Evolutionary conservation across 1,140 invertebrate species (phyloP).

Genomic region (Drosophila ogumai): DNA sequence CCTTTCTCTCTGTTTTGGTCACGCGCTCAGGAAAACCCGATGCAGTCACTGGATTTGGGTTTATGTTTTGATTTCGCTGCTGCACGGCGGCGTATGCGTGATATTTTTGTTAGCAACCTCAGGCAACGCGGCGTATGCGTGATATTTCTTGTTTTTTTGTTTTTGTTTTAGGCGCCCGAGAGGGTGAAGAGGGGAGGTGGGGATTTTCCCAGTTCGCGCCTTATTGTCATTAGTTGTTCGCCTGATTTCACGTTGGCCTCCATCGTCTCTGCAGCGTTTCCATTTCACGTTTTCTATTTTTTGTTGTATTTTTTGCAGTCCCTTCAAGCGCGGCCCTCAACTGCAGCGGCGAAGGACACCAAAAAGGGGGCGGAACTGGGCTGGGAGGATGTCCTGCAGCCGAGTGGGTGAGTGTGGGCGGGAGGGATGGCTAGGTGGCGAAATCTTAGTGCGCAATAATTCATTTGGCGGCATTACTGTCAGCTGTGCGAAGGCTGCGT

Average conservation of each 20-base stretch:
- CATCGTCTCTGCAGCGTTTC: conserved; percentile 53
- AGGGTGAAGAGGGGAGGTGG: background rate
- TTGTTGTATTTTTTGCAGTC: conserved; percentile 6
- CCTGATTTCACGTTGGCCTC: conserved; percentile 53
- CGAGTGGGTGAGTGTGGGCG: conserved; percentile 9
- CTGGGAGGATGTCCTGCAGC: conserved; percentile 19
- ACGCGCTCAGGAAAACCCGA: conserved; percentile 69
- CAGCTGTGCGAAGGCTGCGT: conserved; percentile 45
- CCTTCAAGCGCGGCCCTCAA: conserved; percentile 56
- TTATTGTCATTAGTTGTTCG: conserved; percentile 64
- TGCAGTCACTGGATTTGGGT: conserved; percentile 59
- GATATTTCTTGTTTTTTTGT: conserved; percentile 33
- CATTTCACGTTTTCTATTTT: conserved; percentile 13
- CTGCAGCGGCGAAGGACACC: conserved; percentile 61
- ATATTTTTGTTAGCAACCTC: conserved; percentile 51
- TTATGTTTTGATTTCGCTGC: conserved; percentile 78
- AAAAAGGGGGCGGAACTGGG: conserved; percentile 1
- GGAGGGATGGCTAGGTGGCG: conserved; percentile 16
- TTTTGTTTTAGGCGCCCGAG: background rate
- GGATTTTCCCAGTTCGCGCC: conserved; percentile 55
- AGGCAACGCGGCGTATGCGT: conserved; percentile 68
- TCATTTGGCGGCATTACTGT: conserved; percentile 57
- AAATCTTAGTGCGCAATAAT: conserved; percentile 71
- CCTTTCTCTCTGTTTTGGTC: conserved; percentile 50
- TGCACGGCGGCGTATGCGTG: conserved; percentile 74